Base-by-base conservation (phyloP, 2,888 invertebrate species). In the Ectropis crepuscularia region DNA sequence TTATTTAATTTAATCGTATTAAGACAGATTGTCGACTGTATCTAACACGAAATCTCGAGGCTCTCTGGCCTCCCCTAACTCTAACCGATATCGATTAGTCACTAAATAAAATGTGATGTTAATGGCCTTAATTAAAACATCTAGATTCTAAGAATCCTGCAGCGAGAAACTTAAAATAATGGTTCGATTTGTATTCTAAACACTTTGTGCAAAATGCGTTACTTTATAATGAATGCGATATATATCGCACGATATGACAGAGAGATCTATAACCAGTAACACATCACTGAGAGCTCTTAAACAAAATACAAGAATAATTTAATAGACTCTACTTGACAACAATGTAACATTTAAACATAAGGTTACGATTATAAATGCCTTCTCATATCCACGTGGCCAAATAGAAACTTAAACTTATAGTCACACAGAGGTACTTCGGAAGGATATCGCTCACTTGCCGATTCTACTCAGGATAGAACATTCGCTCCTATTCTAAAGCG, bases 281-380 rank as follows among this genome's bases (percentile, higher is more conserved):
- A 74, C 77, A 74, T 69, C 72, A 71, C 71, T 74, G 74, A 74
- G 69, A 78, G 74, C 75, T 76, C 83, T 83, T 79, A 83, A 80
- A 84, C 76, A 83, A 67, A 67, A 84, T 83, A 83, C 85, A 85
- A 84, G 77, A 90, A 90, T 90, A 90, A 91, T 88, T 89, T 90
- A 90, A 89, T 87, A 90, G 86, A 86, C 85, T 90, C 89, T 90
- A 90, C 84, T 84, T 81, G 83, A 88, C 82, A 90, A 90, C 87
- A 86, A 85, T 86, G 83, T 88, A 90, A 90, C 89, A 88, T 85
- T 85, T 86, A 87, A 87, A 86, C 82, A 81, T 82, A 85, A 83
- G 83, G 68, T 72, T 69, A 81, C 77, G 64, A 79, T 81, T 83
- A 87, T 91, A 91, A 91, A 91, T 91, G 91, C 91, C 83, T 87